Evolutionary conservation across 1,140 invertebrate species (phyloP).

Genomic region (Glossosoma conforme): DNA sequence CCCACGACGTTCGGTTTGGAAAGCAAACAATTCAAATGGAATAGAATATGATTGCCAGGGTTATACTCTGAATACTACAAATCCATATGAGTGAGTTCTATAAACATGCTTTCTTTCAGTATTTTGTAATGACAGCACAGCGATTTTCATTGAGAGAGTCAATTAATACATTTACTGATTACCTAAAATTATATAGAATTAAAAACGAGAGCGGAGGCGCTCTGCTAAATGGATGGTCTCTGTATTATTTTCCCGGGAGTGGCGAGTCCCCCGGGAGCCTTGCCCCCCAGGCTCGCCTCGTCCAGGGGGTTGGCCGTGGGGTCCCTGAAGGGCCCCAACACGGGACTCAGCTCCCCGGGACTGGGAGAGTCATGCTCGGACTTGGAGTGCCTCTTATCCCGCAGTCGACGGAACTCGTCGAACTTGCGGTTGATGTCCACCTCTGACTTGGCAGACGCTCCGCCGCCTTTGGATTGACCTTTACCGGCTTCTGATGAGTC

Average conservation of each 20-base stretch:
- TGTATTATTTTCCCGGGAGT: slow-evolving; percentile 22
- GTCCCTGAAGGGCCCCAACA: slow-evolving; percentile 16
- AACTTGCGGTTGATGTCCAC: slow-evolving; percentile 44
- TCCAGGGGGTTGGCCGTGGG: slow-evolving; percentile 21
- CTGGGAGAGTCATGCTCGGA: slow-evolving; percentile 31
- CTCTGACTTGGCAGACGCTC: slow-evolving; percentile 34
- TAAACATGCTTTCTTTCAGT: too few relatives aligned
- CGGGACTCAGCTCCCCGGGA: slow-evolving; percentile 17
- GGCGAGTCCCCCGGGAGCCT: too few relatives aligned
- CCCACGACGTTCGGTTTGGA: too few relatives aligned
- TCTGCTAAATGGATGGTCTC: slow-evolving; percentile 27
- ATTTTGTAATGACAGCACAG: too few relatives aligned
- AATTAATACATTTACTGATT: too few relatives aligned
- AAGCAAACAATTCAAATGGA: too few relatives aligned
- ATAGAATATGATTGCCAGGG: too few relatives aligned
- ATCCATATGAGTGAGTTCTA: too few relatives aligned
- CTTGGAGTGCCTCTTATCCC: slow-evolving; percentile 23
- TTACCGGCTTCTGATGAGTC: slow-evolving; percentile 34
- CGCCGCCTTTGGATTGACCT: slow-evolving; percentile 35
- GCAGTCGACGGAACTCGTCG: slow-evolving; percentile 36
- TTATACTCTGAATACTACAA: too few relatives aligned
- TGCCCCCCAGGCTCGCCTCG: slow-evolving; percentile 2
- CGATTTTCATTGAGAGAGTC: too few relatives aligned
- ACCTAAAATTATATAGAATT: too few relatives aligned
- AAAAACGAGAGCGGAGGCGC: too few relatives aligned